Conservation (phyloP, 2,888 invertebrate species). For the Phymatocera aterrima region DNA sequence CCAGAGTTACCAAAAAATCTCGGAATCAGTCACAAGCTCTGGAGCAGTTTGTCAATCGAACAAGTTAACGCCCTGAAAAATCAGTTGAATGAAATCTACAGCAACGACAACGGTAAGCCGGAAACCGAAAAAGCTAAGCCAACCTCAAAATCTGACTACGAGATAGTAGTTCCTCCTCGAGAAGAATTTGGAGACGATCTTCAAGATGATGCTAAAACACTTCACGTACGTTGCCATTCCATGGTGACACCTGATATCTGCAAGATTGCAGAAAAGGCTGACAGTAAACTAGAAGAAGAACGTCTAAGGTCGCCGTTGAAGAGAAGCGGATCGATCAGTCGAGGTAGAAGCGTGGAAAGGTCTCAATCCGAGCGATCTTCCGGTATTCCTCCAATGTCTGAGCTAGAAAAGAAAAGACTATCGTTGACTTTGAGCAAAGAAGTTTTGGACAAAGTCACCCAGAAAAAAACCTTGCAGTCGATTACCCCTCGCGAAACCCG, state of each 20-base stretch:
- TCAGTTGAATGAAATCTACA: constrained; percentile 89
- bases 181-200: constrained; percentile 52
- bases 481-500: constrained; percentile 63
- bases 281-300: constrained; percentile 5
- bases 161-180: constrained; percentile 66
- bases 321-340: constrained; percentile 66
- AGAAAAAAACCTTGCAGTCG: constrained; percentile 67
- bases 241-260: constrained; percentile 62
- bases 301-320: constrained; percentile 54
- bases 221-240: constrained; percentile 71
- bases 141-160: constrained; percentile 56
- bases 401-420: constrained; percentile 84
- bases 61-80: constrained; percentile 88
- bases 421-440: constrained; percentile 86
- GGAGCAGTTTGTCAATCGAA: constrained; percentile 90
- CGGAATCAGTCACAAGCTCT: constrained; percentile 86
- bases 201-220: constrained; percentile 57
- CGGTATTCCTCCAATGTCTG: constrained; percentile 73
- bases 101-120: constrained; percentile 75
- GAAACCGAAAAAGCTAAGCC: neutral
- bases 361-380: constrained; percentile 56
- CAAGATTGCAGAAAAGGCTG: constrained; percentile 37
- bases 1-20: constrained; percentile 75
- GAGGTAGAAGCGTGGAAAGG: constrained; percentile 59
- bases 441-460: constrained; percentile 81